phyloP scores from a whole-genome alignment of 1,140 invertebrate species.

The Colletes latitarsis region DNA sequence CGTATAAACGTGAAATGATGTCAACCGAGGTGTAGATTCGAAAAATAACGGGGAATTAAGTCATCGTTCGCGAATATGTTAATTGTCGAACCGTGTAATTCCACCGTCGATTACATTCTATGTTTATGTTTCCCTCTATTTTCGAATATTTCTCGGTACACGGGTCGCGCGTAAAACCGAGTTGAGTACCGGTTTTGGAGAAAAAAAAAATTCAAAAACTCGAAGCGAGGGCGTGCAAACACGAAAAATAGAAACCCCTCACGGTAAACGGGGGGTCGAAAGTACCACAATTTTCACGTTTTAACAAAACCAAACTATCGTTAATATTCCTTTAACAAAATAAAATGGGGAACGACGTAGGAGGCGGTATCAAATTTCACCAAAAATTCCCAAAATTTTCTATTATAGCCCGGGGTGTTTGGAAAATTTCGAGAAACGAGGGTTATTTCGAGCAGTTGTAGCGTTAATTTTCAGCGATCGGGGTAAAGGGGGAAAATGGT shows the following conservation, averaged over 20 bases:
- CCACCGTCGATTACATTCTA: slow-evolving; percentile 6
- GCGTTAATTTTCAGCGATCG: not conserved
- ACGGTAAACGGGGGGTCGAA: not conserved
- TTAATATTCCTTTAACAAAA: slow-evolving; percentile 10
- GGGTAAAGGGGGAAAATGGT: slow-evolving; percentile 10
- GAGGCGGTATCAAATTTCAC: no score
- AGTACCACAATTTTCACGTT: slow-evolving; percentile 8
- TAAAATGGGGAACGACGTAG: no score
- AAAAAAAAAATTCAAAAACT: not conserved
- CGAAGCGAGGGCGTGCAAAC: not conserved
- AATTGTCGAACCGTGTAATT: slow-evolving; percentile 33
- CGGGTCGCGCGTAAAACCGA: not conserved
- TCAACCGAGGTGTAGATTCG: no score
- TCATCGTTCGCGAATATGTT: no score
- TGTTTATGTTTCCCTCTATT: not conserved
- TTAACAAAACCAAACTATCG: slow-evolving; percentile 23
- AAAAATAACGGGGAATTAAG: no score
- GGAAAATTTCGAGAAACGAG: no score
- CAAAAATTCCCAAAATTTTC: no score
- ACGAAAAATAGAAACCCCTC: not conserved
- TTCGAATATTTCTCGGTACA: not conserved
- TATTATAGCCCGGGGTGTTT: no score
- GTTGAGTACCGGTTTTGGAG: not conserved
- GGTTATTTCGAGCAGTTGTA: no score
- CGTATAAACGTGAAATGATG: no score